Percentiles rank a stretch among this genome's conserved stretches.
Evolutionary conservation across 2,113 vertebrate species (phyloP).

Genomic region (Recurvirostra avosetta): DNA sequence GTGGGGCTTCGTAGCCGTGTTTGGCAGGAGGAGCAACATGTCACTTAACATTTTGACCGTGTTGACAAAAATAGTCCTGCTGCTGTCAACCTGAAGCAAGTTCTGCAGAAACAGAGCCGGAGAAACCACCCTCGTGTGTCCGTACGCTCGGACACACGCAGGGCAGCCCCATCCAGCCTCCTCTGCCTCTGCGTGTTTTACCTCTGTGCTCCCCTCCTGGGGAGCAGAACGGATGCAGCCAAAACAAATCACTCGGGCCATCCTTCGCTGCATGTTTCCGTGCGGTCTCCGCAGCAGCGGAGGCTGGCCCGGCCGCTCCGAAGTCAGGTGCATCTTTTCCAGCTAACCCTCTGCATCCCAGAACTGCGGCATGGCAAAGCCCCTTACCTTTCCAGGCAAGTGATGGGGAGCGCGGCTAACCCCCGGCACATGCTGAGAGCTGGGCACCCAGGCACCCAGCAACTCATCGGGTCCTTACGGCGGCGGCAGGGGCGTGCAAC

Average conservation of each 20-base stretch:
- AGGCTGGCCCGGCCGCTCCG: neutral
- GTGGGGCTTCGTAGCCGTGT: neutral
- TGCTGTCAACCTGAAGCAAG: neutral
- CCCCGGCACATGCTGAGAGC: conserved; percentile 82
- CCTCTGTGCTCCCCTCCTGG: neutral
- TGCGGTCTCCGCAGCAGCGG: neutral
- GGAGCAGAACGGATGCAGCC: neutral
- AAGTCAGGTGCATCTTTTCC: neutral
- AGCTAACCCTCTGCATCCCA: neutral
- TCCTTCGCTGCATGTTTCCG: neutral
- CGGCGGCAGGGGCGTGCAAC: accelerated
- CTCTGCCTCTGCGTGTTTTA: neutral
- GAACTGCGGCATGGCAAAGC: neutral
- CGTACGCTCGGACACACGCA: accelerated
- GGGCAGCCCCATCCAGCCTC: neutral
- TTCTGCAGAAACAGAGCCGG: neutral
- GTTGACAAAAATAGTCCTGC: neutral
- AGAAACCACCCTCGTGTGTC: neutral
- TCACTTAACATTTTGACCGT: neutral
- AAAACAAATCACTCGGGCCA: neutral
- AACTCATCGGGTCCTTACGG: neutral
- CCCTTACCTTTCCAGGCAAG: conserved; percentile 89
- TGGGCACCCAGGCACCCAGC: conserved; percentile 6
- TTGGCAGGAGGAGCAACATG: neutral
- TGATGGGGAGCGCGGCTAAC: conserved; percentile 75